These are phyloP conservation scores for Dendrolimus pini DNA, from an alignment of 2,888 invertebrate genomes.

Conservation along the genomic window DNA sequence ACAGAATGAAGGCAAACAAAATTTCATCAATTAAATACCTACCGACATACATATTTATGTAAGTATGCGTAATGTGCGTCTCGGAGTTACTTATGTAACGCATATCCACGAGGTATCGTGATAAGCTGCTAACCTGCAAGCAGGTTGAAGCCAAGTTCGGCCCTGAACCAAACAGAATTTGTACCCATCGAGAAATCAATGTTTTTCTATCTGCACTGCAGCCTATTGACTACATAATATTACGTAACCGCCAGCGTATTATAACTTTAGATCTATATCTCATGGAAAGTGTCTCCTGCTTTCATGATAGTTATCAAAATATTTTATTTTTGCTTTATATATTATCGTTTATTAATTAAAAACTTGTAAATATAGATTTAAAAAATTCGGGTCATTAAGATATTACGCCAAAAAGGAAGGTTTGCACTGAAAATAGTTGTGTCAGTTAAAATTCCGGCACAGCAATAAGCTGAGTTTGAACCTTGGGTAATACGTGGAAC, in stretches of 20 bases:
- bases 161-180: conserved; percentile 26
- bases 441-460: too few relatives aligned
- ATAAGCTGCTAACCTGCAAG: conserved; percentile 6
- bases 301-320: too few relatives aligned
- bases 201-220: conserved; percentile 10
- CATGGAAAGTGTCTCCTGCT: background rate
- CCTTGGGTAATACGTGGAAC: too few relatives aligned
- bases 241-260: conserved; percentile 5
- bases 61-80: conserved; percentile 4
- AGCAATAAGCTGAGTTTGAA: too few relatives aligned
- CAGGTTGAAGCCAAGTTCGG: conserved; percentile 12
- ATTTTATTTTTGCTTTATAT: too few relatives aligned
- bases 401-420: too few relatives aligned
- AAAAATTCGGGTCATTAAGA: too few relatives aligned
- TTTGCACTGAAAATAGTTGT: too few relatives aligned
- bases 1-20: background rate
- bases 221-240: conserved; percentile 8
- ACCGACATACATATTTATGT: conserved; percentile 1
- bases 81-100: conserved; percentile 11
- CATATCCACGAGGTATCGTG: conserved; percentile 12
- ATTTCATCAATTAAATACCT: conserved; percentile 5
- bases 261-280: conserved; percentile 8
- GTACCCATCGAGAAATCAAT: conserved; percentile 30
- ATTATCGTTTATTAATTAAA: too few relatives aligned
- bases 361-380: too few relatives aligned